Percentiles rank a stretch among this genome's conserved stretches.
Evolutionary conservation across 2,888 invertebrate species (phyloP).

Genomic region (Thyatira batis): DNA sequence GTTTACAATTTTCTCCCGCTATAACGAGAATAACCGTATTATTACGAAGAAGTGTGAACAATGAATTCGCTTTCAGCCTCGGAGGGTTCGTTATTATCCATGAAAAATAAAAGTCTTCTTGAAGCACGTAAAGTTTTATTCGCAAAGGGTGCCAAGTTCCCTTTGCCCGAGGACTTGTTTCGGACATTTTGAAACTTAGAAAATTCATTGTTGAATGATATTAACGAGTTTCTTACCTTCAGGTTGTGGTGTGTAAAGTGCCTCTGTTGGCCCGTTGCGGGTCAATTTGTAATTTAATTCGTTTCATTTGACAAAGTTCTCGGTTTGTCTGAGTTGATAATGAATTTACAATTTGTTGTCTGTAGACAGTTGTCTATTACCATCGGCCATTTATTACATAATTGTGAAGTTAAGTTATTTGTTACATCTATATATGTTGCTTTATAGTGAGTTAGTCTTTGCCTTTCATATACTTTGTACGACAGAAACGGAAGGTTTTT

Average conservation of each 20-base stretch:
- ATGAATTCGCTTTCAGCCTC: constrained; percentile 24
- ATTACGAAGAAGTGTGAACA: constrained; percentile 26
- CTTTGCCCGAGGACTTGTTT: constrained; percentile 24
- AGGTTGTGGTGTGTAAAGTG: constrained; percentile 23
- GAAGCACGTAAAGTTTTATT: constrained; percentile 28
- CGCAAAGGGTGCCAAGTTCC: constrained; percentile 34
- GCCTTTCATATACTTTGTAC: too few species aligned
- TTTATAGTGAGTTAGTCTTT: too few species aligned
- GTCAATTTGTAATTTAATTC: constrained; percentile 40
- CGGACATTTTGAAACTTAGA: constrained; percentile 32
- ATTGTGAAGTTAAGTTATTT: too few species aligned
- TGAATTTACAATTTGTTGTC: constrained; percentile 11
- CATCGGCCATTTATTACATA: too few species aligned
- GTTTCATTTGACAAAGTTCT: constrained; percentile 22
- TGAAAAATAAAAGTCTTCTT: constrained; percentile 30
- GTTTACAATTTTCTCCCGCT: constrained; percentile 37
- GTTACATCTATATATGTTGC: too few species aligned
- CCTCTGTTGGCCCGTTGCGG: constrained; percentile 2
- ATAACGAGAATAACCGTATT: constrained; percentile 26
- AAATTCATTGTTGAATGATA: constrained; percentile 35
- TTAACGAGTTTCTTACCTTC: constrained; percentile 27
- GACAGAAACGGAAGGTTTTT: too few species aligned
- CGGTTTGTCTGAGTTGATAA: constrained; percentile 6
- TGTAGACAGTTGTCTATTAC: too few species aligned
- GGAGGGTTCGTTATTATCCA: constrained; percentile 32